A percentile compares a stretch with the other conserved stretches of the same genome.
Conservation (phyloP, 92 coral and sea anemone species). For the Zoanthus sansibaricus region DNA sequence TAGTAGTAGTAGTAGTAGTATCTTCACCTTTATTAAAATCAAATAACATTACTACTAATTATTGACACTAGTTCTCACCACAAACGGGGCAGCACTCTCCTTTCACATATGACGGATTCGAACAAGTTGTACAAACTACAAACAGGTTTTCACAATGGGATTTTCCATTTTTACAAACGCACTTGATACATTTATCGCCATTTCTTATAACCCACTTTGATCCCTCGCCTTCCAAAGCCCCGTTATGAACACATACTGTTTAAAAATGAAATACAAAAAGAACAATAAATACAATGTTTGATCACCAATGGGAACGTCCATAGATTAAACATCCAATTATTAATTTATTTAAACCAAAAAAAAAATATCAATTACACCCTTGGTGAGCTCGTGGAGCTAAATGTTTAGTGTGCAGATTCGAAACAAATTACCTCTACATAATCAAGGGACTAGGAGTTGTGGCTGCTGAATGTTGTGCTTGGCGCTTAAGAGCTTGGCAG, state of each 20-base stretch:
- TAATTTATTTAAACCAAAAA: too few relatives aligned
- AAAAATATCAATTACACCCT: too few relatives aligned
- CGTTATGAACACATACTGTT: constrained; percentile 38
- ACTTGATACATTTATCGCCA: constrained; percentile 2
- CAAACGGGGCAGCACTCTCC: constrained; percentile 45
- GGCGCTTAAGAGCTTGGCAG: too few relatives aligned
- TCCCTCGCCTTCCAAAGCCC: constrained; percentile 37
- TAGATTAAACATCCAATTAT: too few relatives aligned
- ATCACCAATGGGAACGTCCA: not conserved
- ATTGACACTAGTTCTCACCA: not conserved
- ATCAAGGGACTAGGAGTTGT: too few relatives aligned
- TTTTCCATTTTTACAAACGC: constrained; percentile 14
- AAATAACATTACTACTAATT: not conserved
- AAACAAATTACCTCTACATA: too few relatives aligned
- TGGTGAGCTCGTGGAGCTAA: too few relatives aligned
- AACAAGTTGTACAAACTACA: constrained; percentile 15
- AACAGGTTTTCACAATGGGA: constrained; percentile 2
- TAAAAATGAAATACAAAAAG: not conserved
- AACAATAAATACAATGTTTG: not conserved
- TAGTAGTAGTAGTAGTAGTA: too few relatives aligned
- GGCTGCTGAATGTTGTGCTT: too few relatives aligned
- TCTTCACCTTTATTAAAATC: not conserved
- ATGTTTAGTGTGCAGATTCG: too few relatives aligned
- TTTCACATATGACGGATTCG: constrained; percentile 13
- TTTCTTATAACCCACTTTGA: constrained; percentile 32